Conservation (phyloP, 2,797 vertebrate species). For the Delichon dasypus region DNA sequence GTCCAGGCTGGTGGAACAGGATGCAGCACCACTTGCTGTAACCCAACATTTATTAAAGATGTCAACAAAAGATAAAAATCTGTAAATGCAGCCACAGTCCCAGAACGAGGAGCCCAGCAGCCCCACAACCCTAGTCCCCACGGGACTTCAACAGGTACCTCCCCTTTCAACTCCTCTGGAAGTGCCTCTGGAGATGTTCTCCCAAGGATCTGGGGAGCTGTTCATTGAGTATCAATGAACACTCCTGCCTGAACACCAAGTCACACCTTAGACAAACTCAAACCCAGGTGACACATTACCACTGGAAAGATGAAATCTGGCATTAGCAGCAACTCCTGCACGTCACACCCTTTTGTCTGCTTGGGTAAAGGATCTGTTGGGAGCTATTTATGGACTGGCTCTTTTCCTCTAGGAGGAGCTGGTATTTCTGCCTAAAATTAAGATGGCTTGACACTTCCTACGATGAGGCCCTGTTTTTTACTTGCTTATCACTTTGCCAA, state of each 20-base stretch:
- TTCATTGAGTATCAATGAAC: neutral
- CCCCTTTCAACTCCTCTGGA: neutral
- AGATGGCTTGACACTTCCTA: constrained; percentile 66
- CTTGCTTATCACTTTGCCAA: constrained; percentile 60
- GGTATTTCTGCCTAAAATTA: constrained; percentile 70
- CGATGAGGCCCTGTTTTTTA: constrained; percentile 57
- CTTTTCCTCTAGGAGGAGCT: constrained; percentile 67
- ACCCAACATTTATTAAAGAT: neutral
- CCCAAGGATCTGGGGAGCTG: neutral
- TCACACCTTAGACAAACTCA: neutral
- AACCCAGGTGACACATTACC: neutral
- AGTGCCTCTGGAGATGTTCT: neutral
- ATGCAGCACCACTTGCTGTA: neutral
- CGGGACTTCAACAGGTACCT: neutral
- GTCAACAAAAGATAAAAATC: neutral
- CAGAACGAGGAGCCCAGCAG: neutral
- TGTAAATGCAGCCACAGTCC: fast-evolving
- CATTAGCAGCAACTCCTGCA: constrained; percentile 27
- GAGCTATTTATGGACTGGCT: constrained; percentile 55
- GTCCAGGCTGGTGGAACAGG: neutral
- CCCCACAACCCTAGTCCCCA: neutral
- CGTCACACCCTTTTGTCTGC: constrained; percentile 59
- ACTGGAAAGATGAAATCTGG: constrained; percentile 18
- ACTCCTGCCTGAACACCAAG: neutral
- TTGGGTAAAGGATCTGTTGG: constrained; percentile 48